Base-by-base conservation (phyloP, 1,140 invertebrate species). In the Listronotus bonariensis region DNA sequence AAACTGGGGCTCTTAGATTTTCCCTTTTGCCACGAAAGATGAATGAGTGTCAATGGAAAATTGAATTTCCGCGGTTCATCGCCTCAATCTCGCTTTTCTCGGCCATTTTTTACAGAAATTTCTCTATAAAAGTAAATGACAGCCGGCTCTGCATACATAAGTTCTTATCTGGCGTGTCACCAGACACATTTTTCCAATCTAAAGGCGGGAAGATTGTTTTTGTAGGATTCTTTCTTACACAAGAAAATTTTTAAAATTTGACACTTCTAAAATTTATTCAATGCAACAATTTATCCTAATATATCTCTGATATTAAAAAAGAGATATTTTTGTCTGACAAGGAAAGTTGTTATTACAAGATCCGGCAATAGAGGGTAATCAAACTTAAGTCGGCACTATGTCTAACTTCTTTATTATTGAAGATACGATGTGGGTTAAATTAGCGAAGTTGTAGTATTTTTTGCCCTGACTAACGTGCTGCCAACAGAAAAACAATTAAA, bases 51-150 rank as follows among this genome's bases (percentile, higher is more conserved):
- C 79, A 78, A 81, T 82, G 80, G 80, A 80, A 81, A 82, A 82
- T 82, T 81, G 80, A 80, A 82, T 81, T 26, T 80, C 79, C 75
- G 78, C 75, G 80, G 79, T 82, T 80, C 80, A 82, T 82, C 81
- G 81, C 81, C 79, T 82, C 80, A 81, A 82, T 83, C 82, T 71
- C 72, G 68, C 65, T 54, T 51, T 72, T 68, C 65, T 54, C 45
- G 38, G 56, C 61, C 65, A 70, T 72, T 72, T 73, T 70, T 73
- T 73, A 67, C 45, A 68, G 61, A 64, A 72, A 72, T 72, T 71
- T 69, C 65, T 72, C 64, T 68, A 72, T 72, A 72, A 72, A 72
- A 72, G 64, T 67, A 71, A 70, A 71, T 73, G 69, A 71, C 69
- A 73, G 65, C 54, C 55, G 61, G 69, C 51, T 67, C 62, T 68